Base-by-base conservation (phyloP, 2,888 invertebrate species). In the Criorhina ranunculi region DNA sequence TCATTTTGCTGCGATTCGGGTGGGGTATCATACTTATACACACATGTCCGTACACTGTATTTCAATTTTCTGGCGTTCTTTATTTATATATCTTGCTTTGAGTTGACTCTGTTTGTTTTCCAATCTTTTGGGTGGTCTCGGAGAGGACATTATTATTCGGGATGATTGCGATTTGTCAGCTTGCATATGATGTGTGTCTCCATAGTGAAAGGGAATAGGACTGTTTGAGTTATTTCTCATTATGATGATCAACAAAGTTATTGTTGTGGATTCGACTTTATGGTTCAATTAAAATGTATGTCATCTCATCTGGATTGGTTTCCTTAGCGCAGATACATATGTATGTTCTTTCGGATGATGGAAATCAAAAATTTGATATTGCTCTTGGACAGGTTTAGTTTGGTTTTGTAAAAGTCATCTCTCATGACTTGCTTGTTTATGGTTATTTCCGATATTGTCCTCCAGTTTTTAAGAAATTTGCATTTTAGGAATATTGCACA, bases 221-320 rank as follows among this genome's bases (percentile, higher is more conserved):
- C 24, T 79, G 75, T 72, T 78, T 82, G 77, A 31, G 60, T 82
- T 67, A 78, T 66, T 78, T 66, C 72, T 82, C 72, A 82, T 82
- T 78, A 82, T 77, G 66, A 59, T 72, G 66, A 67, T 72, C 82
- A 70, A 77, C 77, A 69, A 42, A 72, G 35, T 33, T 40, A 31
- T 15, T 35, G 59, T 44, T 24, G 24, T 77, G 51, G 64, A 72
- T 66, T 72, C 51, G 31, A 40, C 40, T 72, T 57, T 67, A 59
- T 60, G 24, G 70, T 46, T 72, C 66, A 82, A 82, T 82, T 82
- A 72, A 78, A 82, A 60, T 72, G 57, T 69, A 60, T 78, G 66
- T 67, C 72, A 57, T 72, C 66, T 37, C 77, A 70, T 64, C 51
- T 40, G 51, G 49, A 44, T 57, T 64, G 76, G 60, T 53, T 37